Base-by-base conservation (phyloP, 2,113 vertebrate species). In the Xenus cinereus region DNA sequence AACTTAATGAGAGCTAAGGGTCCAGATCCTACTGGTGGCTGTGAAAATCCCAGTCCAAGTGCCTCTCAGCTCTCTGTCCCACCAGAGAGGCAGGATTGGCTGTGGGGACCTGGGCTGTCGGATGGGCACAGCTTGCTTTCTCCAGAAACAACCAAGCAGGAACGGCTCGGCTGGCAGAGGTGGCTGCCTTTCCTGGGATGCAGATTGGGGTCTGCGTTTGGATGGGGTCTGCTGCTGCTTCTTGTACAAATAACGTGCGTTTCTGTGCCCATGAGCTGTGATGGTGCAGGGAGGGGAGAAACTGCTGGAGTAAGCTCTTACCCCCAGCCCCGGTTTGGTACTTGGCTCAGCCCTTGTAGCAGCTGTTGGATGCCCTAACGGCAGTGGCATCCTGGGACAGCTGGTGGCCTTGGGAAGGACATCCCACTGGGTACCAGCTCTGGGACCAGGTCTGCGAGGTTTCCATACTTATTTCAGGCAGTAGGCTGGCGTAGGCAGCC, bases 181-280 rank as follows among this genome's bases (percentile, higher is more conserved):
- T 56, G 16, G 5, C 39, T 4, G 6, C 37, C 74, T 75, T 63
- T 71, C 37, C n/a, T 72, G 0, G 0, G 30, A 1, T 28, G 64
- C 8, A n/a, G 21, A 1, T 1, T 41, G 16, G 59, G 28, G 14
- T 63, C 19, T 79, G 46, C 4, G 2, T 78, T 75, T 37, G 56
- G 37, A 12, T 41, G 60, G 56, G 78, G 37, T 14, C 71, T 63
- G 32, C 56, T 82, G 56, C 41, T 91, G 60, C 56, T 78, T 12
- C 45, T 67, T n/a, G 71, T 46, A 59, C 37, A 75, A 75, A 32
- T 20, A 26, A 4, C 0, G 0, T 10, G 23, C 0, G 0, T 60
- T 88, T 73, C 45, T 1, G 1, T 28, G 66, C 48, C 56, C 0
- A 0, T 50, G 68, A 86, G n/a, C 51, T 63, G 30, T 5, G 46